phyloP scores from a whole-genome alignment of 2,797 vertebrate genomes.

The Sebastes matsubarae region DNA sequence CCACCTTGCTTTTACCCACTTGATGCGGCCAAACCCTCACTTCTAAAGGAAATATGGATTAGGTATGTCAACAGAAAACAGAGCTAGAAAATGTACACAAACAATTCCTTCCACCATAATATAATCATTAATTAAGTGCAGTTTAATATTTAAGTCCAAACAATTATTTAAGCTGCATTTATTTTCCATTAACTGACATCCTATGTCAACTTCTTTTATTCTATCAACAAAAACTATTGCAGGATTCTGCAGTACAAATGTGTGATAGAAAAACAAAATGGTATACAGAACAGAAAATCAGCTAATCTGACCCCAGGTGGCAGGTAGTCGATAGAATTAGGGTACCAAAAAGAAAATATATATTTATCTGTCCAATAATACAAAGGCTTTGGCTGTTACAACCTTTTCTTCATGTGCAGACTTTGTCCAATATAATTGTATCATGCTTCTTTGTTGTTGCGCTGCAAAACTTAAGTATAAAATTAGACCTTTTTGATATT shows the following conservation, averaged over 20 bases:
- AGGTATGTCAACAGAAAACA: slow-evolving; percentile 49
- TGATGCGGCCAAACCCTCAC: slow-evolving; percentile 41
- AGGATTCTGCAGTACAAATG: slow-evolving; percentile 22
- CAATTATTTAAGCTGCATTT: slow-evolving; percentile 15
- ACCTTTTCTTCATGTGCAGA: slow-evolving; percentile 26
- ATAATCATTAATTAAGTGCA: slow-evolving; percentile 24
- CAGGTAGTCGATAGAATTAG: slow-evolving; percentile 16
- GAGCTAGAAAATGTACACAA: slow-evolving; percentile 9
- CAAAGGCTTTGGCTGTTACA: slow-evolving; percentile 51
- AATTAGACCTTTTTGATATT: slow-evolving; percentile 62
- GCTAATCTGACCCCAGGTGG: background rate
- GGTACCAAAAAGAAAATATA: slow-evolving; percentile 37
- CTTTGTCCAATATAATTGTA: slow-evolving; percentile 23
- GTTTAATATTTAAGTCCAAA: slow-evolving; percentile 27
- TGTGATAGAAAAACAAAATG: slow-evolving; percentile 32
- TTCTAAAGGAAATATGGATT: slow-evolving; percentile 46
- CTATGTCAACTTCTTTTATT: background rate
- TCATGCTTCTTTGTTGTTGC: slow-evolving; percentile 30
- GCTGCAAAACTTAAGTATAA: slow-evolving; percentile 61
- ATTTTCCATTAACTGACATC: slow-evolving; percentile 2
- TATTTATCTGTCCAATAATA: slow-evolving; percentile 28
- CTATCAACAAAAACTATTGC: slow-evolving; percentile 5
- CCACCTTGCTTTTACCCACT: slow-evolving; percentile 35
- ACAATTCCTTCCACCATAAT: slow-evolving; percentile 37
- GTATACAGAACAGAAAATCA: slow-evolving; percentile 4